Base-by-base conservation (phyloP, 1,140 invertebrate species). In the Papilio aristodemus region DNA sequence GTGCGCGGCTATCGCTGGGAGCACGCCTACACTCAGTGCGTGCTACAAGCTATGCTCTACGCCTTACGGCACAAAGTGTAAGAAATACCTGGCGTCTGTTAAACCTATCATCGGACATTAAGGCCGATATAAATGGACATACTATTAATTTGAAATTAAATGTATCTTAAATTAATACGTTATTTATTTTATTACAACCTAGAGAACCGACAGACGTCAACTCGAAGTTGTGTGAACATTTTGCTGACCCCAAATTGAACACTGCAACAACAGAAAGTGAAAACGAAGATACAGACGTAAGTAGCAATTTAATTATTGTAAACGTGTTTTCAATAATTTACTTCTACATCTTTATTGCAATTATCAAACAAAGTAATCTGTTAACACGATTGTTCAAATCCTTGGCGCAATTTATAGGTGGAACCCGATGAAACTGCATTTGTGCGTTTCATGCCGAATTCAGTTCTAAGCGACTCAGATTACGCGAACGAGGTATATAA, bases 1-100 rank as follows among this genome's bases (percentile, higher is more conserved):
- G 87, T 92, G 0, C 89, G 94, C 11, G 95, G 95, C 0, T 97
- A 96, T 86, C 93, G 95, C 70, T 97, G 96, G 96, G 93, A 93
- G 70, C 94, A 97, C 84, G 93, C 94, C 0, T 97, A 96, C 84
- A 96, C 96, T 0, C 96, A 97, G 87, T 97, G 96, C 80, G 92
- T 96, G 37, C 93, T 97, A 41, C 95, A 96, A 86, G 94, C 94
- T 25, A 93, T 96, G 80, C 92, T 97, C 0, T 93, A 95, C 75
- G 93, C 95, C 60, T 64, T 89, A 25, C 79, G 86, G 3, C 82
- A 85, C 39, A 71, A 85, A 17, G 41, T 90, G 89, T 91, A 71
- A 86, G 87, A n/a, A n/a, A n/a, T n/a, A n/a, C n/a, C n/a, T n/a
- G n/a, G n/a, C n/a, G n/a, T n/a, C n/a, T n/a, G n/a, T n/a, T n/a